phyloP scores from a whole-genome alignment of 2,113 vertebrate species.

The Numida meleagris region DNA sequence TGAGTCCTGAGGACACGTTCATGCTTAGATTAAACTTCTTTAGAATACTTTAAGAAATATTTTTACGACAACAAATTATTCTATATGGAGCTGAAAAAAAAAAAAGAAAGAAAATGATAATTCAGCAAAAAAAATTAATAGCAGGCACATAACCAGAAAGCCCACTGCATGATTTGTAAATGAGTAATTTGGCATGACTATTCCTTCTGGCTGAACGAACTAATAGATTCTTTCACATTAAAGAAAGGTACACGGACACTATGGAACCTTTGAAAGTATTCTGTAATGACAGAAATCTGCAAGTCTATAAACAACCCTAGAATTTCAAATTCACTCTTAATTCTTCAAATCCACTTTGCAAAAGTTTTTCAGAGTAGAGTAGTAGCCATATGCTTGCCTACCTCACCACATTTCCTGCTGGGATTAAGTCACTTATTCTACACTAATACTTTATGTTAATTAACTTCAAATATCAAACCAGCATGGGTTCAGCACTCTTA shows the following conservation, averaged over 20 bases:
- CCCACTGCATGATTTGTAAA: neutral
- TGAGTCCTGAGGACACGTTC: neutral
- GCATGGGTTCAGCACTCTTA: neutral
- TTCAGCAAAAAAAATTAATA: neutral
- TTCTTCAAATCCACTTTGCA: neutral
- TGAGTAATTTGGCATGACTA: neutral
- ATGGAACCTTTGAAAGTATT: neutral
- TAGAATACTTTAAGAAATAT: neutral
- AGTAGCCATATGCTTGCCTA: neutral
- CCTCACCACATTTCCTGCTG: neutral
- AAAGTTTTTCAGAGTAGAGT: neutral
- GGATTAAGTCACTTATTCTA: neutral
- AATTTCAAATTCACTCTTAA: neutral
- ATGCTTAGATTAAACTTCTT: neutral
- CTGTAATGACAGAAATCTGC: neutral
- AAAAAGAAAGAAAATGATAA: neutral
- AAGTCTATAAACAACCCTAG: neutral
- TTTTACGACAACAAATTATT: neutral
- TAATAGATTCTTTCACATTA: neutral
- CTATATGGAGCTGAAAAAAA: neutral
- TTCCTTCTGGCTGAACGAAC: neutral
- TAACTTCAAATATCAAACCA: neutral
- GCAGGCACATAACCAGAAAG: neutral
- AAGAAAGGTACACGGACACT: neutral
- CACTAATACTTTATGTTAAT: neutral